Evolutionary conservation across 2,113 vertebrate genomes (phyloP), one percentile per base, ranked within the genome.

Genomic region (Macquaria ambigua): DNA sequence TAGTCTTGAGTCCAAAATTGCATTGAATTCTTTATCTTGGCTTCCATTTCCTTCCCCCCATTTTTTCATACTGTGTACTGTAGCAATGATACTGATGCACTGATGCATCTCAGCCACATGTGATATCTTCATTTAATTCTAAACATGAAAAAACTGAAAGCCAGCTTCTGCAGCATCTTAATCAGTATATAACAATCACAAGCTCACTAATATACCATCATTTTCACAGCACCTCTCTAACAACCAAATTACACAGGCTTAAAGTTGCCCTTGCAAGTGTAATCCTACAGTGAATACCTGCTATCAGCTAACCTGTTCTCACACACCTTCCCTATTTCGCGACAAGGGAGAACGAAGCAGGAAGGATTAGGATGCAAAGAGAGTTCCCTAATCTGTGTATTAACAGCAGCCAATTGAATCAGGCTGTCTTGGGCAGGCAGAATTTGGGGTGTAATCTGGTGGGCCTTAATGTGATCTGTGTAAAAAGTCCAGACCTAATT

Each of bases 311-410:
- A 93, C 88, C 74, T 90, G 87, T 91, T 89, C 89, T 89, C 89
- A 90, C 84, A 90, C 89, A 93, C 92, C 84, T 89, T 82, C 76
- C 39, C 68, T 55, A 39, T 75, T 79, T 74, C 3, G 37, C 31
- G 34, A 58, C 79, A 43, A 88, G 73, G 77, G 67, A 77, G 84
- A 89, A 85, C 21, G 79, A 92, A 90, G 80, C 79, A 7, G 23
- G 53, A 53, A 89, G 90, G 91, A 93, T 93, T 93, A 93, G 84
- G 82, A 86, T 56, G 84, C 79, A 86, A 81, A 84, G 77, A 88
- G 85, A 92, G 72, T 84, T 89, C 68, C 68, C 81, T 95, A 95
- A 95, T 95, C 90, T 92, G 61, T 84, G 85, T 87, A 92, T 93
- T 94, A 92, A 86, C 87, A 89, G 84, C 80, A 92, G 48, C 81